These are phyloP conservation scores for Acipenser oxyrinchus DNA, from an alignment of 2,797 vertebrate species.

Conservation along the genomic window DNA sequence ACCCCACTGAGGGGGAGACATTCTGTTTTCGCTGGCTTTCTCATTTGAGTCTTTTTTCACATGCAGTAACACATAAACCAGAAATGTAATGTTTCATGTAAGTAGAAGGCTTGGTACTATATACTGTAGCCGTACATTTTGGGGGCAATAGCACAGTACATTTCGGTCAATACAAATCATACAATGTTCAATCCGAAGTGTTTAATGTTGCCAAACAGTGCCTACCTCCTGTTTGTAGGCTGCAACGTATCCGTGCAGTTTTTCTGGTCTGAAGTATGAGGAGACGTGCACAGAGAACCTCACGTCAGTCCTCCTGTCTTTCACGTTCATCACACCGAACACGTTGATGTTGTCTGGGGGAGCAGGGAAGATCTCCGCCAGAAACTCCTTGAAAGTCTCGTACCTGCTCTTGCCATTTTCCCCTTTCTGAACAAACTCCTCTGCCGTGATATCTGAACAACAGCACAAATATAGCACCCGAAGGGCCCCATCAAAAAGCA, in stretches of 20 bases:
- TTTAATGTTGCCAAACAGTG: too few species aligned
- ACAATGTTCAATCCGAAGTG: too few species aligned
- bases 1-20: too few species aligned
- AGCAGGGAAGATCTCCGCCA: constrained; percentile 63
- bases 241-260: constrained; percentile 65
- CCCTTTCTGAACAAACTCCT: constrained; percentile 65
- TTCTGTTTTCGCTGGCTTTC: too few species aligned
- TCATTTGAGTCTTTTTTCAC: too few species aligned
- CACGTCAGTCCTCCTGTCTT: constrained; percentile 59
- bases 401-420: constrained; percentile 51
- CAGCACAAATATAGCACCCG: constrained; percentile 22
- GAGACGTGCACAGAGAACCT: constrained; percentile 53
- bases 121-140: too few species aligned
- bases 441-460: constrained; percentile 63
- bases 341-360: constrained; percentile 54
- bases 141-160: too few species aligned
- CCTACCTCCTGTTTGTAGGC: constrained; percentile 72
- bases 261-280: constrained; percentile 64
- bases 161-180: too few species aligned
- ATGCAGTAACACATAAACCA: too few species aligned
- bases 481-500: constrained; percentile 18
- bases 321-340: constrained; percentile 60
- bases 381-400: constrained; percentile 60
- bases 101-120: too few species aligned
- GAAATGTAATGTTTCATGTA: too few species aligned